Evolutionary conservation across 1,140 invertebrate species (phyloP).

Genomic region (fruit fly (Drosophila melanogaster)): DNA sequence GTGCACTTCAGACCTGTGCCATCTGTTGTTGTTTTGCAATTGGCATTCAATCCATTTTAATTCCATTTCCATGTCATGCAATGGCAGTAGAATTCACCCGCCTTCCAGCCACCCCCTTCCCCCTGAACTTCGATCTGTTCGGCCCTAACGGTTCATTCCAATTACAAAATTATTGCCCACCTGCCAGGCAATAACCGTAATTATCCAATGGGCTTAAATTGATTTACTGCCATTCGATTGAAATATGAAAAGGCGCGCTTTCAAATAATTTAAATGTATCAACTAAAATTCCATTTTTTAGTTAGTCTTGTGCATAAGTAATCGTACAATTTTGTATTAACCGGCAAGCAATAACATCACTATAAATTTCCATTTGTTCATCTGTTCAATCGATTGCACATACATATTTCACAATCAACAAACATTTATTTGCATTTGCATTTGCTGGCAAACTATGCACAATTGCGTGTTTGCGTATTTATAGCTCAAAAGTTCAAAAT

Average conservation of each 20-base stretch:
- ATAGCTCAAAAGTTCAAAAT: conserved; percentile 41
- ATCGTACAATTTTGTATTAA: no score
- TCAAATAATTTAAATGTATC: no score
- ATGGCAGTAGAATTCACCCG: conserved; percentile 9
- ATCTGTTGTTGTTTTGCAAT: conserved; percentile 24
- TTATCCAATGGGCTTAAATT: conserved; percentile 9
- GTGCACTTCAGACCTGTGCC: background rate
- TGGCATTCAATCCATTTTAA: conserved; percentile 38
- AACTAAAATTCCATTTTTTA: no score
- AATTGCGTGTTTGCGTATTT: conserved; percentile 32
- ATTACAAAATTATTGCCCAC: conserved; percentile 27
- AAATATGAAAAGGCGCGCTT: background rate
- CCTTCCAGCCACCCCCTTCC: conserved; percentile 6
- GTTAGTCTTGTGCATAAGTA: no score
- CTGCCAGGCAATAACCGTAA: conserved; percentile 17
- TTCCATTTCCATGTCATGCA: conserved; percentile 45
- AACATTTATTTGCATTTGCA: conserved; percentile 21
- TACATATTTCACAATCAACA: background rate
- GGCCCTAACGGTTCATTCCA: conserved; percentile 28
- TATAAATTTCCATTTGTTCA: conserved; percentile 5
- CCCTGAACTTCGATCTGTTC: background rate
- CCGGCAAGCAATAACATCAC: background rate
- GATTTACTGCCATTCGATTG: conserved; percentile 1
- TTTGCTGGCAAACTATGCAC: background rate
- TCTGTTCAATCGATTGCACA: background rate